These are phyloP conservation scores for Sepioteuthis lessoniana DNA, from an alignment of 2,888 invertebrate genomes.

Conservation along the genomic window DNA sequence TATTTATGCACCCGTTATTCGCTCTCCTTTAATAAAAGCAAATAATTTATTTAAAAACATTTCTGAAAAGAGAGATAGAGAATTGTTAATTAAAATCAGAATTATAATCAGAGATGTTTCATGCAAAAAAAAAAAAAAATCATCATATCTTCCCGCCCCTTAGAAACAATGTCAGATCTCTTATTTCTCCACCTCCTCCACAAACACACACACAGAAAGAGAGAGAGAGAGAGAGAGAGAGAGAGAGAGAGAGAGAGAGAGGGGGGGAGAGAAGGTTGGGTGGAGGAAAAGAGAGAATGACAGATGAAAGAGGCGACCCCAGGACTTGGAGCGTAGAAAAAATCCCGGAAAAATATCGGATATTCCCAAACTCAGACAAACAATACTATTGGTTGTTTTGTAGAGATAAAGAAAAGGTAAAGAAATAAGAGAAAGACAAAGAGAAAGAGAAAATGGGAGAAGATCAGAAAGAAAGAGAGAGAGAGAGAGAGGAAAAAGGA, in stretches of 20 bases:
- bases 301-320: neutral
- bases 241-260: no score
- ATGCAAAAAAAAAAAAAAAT: neutral
- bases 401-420: neutral
- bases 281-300: neutral
- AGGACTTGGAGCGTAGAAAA: neutral
- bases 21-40: neutral
- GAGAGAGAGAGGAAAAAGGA: neutral
- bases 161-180: neutral
- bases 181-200: neutral
- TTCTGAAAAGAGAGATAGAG: neutral
- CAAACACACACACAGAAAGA: no score
- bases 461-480: neutral
- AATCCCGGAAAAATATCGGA: neutral
- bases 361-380: neutral
- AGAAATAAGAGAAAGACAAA: neutral
- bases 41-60: neutral
- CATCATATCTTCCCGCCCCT: neutral
- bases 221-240: no score
- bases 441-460: neutral
- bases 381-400: conserved; percentile 18
- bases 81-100: neutral
- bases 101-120: neutral
- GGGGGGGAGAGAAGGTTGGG: no score
- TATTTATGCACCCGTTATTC: neutral